Evolutionary conservation across 53 echinoderm and acorn worm species (phyloP), one percentile per base, ranked within the genome.

Genomic region (Actinopyga echinites): DNA sequence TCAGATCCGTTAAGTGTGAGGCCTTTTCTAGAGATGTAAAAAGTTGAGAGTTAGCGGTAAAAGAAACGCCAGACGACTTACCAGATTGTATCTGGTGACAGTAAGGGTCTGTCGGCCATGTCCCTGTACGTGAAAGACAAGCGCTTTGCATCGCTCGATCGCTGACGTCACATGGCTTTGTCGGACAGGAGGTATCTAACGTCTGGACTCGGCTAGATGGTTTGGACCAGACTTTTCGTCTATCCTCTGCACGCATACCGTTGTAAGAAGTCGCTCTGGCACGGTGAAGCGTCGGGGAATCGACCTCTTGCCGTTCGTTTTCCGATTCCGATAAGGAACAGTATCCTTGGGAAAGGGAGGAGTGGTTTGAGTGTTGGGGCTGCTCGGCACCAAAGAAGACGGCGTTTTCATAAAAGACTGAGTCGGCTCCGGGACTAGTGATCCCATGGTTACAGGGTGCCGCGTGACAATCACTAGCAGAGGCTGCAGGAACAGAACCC

Each of bases 51-150:
- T 8, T 11, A 7, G 12, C 1, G 44, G 12, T 5, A 44, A 44
- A 1, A 1, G 8, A 5, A 1, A 11, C 12, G 44, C 11, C 9
- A 61, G 19, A 20, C 12, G 10, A 60, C 80, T 59, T 23, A 80
- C 80, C 80, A 35, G 37, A 26, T 59, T 60, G 62, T 7, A 35
- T 34, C 7, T n/a, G 33, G 23, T 80, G 80, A 37, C 80, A 80
- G 61, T 80, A 60, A n/a, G 80, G 80, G 19, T 80, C 80, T 22
- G 40, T 60, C 10, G 80, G 80, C 80, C 80, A 80, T 33, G 80
- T 80, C 23, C 60, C 80, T 44, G 62, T 61, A n/a, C 80, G 59
- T 26, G 80, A 58, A 21, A 40, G 24, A 44, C 40, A 42, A 40
- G 25, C 69, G 7, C 24, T 44, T 24, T n/a, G 23, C 8, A n/a